Evolutionary conservation across 2,113 vertebrate species (phyloP), one percentile per base, ranked within the genome.

Genomic region (Cyanoderma ruficeps): DNA sequence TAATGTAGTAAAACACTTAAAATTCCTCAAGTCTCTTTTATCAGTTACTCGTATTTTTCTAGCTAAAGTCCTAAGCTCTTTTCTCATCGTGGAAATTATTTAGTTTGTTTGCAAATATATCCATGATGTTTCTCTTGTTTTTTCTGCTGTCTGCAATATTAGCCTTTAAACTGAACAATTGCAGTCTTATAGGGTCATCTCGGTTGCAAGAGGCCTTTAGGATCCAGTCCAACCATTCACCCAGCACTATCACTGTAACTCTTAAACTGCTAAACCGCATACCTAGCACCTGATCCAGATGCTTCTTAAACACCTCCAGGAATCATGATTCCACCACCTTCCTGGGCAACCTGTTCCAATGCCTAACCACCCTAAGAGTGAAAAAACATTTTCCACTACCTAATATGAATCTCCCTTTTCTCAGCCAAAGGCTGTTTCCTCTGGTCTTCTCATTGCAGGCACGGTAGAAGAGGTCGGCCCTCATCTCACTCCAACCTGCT

Each of bases 391-490:
- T 44, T 65, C 22, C 52, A 24, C 17, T 27, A 27, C 27, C 27
- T 33, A 37, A 3, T 50, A 18, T 5, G 10, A 37, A 23, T 44
- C 28, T 81, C 18, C 18, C 15, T 41, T 47, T 11, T 52, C 18
- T 52, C 33, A 52, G 19, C 8, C 30, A 33, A 67, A 52, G 33
- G 28, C 24, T 2, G 0, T 46, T 67, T 74, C 28, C 15, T 65
- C 68, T 52, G 33, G 8, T 50, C 44, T 25, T 33, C 19, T 74
- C 18, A 50, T 12, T 35, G 44, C 60, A 42, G 22, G 33, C 6
- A 4, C 0, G 0, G 21, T 49, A 37, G 59, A 59, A 65, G 37
- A 72, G 7, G 27, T 10, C 0, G 0, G 12, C 7, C 22, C 8
- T 50, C 18, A 28, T 23, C 15, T 59, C 23, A 44, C 4, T 52